Conservation (phyloP, 2,888 invertebrate species). For the Coronaproctus castanopsis region DNA sequence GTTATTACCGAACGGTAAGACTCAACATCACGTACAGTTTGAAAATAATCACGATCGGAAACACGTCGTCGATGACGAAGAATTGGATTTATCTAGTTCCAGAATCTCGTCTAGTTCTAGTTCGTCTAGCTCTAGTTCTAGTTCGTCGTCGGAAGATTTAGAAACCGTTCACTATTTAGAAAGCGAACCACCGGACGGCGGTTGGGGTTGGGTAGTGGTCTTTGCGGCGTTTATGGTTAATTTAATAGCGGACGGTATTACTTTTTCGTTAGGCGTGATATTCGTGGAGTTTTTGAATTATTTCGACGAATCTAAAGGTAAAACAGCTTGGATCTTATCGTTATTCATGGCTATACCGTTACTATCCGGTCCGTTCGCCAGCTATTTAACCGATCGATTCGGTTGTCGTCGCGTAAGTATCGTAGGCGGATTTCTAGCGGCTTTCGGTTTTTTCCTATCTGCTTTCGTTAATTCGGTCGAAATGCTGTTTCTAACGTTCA, state of each 20-base stretch:
- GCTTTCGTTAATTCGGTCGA: constrained; percentile 55
- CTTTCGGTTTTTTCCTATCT: constrained; percentile 54
- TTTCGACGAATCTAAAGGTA: constrained; percentile 60
- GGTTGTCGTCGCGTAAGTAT: constrained; percentile 63
- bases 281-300: constrained; percentile 66
- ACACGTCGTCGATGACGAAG: constrained; percentile 6
- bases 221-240: constrained; percentile 74
- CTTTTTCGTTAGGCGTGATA: constrained; percentile 79
- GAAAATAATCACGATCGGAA: constrained; percentile 12
- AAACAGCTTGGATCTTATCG: constrained; percentile 77
- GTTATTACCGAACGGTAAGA: neutral
- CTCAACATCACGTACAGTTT: constrained; percentile 5
- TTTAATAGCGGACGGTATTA: constrained; percentile 77
- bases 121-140: constrained; percentile 13
- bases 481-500: constrained; percentile 59
- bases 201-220: constrained; percentile 86
- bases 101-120: constrained; percentile 15
- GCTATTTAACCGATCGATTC: constrained; percentile 55
- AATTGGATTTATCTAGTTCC: neutral
- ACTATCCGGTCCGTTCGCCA: constrained; percentile 64
- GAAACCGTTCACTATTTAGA: constrained; percentile 43
- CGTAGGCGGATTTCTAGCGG: constrained; percentile 52
- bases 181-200: constrained; percentile 62
- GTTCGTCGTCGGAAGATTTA: constrained; percentile 31
- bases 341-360: constrained; percentile 82